Percentiles rank a stretch among this genome's conserved stretches.
phyloP scores from a whole-genome alignment of 2,888 invertebrate genomes.

The Chaetoderma sp. region DNA sequence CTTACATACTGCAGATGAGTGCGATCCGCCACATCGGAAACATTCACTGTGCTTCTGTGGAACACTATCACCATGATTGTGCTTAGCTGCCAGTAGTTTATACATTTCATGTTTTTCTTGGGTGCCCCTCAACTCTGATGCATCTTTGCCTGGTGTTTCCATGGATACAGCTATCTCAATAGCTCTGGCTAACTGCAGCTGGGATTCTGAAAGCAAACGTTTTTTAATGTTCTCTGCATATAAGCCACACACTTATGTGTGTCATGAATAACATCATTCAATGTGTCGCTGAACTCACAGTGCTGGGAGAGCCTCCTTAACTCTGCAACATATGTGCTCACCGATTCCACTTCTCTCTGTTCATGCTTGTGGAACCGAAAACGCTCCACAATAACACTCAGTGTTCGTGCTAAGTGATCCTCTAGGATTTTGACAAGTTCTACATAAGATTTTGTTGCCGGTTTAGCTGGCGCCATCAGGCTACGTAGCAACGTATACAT shows the following conservation, averaged over 20 bases:
- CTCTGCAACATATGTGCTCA: not conserved
- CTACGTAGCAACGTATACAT: constrained; percentile 17
- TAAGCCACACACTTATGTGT: constrained; percentile 36
- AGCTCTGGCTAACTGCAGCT: constrained; percentile 16
- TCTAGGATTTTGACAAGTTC: constrained; percentile 18
- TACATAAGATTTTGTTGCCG: constrained; percentile 26
- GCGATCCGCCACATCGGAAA: too few species aligned
- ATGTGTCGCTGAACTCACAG: constrained; percentile 5
- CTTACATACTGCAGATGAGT: too few species aligned
- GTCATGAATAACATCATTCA: constrained; percentile 30
- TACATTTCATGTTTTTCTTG: too few species aligned
- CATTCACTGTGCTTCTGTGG: too few species aligned
- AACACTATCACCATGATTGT: too few species aligned
- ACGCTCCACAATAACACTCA: constrained; percentile 26
- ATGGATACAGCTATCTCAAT: constrained; percentile 28
- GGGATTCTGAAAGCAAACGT: constrained; percentile 16
- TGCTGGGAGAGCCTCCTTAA: not conserved
- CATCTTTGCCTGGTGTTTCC: constrained; percentile 27
- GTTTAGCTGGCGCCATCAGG: constrained; percentile 29
- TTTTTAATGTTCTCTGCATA: constrained; percentile 15
- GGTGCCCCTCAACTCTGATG: constrained; percentile 25
- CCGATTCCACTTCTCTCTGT: not conserved
- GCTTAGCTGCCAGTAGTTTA: too few species aligned
- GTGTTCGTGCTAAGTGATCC: constrained; percentile 27
- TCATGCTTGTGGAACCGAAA: not conserved